These are phyloP conservation scores for Monomorium pharaonis DNA, from an alignment of 1,140 invertebrate species.

Conservation along the genomic window DNA sequence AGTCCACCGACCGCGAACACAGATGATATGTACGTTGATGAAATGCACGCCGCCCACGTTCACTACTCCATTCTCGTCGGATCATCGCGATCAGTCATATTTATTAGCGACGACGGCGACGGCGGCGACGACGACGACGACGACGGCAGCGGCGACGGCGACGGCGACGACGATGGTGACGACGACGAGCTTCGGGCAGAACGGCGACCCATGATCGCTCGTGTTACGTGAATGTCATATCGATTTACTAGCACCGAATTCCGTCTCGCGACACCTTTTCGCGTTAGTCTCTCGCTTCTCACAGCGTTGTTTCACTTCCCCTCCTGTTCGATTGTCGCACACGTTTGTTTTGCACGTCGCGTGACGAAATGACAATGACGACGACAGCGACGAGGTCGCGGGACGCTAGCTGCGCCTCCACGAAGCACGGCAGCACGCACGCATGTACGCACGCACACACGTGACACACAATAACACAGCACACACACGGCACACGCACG, in stretches of 20 bases:
- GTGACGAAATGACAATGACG: not conserved
- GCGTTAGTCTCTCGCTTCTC: not conserved
- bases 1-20: not conserved
- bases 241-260: constrained; percentile 16
- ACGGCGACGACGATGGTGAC: not conserved
- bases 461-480: not conserved
- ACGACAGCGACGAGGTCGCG: too few species aligned
- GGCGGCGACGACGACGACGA: not conserved
- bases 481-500: not conserved
- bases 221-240: constrained; percentile 38
- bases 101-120: not conserved
- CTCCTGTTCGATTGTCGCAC: not conserved
- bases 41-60: not conserved
- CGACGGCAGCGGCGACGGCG: not conserved
- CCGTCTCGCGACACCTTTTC: not conserved
- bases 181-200: not conserved
- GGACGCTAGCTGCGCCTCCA: not conserved
- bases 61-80: not conserved
- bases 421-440: not conserved
- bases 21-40: not conserved
- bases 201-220: constrained; percentile 41
- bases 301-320: not conserved
- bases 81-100: not conserved
- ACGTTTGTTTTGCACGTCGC: constrained; percentile 30
- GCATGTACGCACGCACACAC: not conserved